Percentiles rank a stretch among this genome's conserved stretches.
Evolutionary conservation across 1,140 invertebrate species (phyloP).

Genomic region (Cydia splendana): DNA sequence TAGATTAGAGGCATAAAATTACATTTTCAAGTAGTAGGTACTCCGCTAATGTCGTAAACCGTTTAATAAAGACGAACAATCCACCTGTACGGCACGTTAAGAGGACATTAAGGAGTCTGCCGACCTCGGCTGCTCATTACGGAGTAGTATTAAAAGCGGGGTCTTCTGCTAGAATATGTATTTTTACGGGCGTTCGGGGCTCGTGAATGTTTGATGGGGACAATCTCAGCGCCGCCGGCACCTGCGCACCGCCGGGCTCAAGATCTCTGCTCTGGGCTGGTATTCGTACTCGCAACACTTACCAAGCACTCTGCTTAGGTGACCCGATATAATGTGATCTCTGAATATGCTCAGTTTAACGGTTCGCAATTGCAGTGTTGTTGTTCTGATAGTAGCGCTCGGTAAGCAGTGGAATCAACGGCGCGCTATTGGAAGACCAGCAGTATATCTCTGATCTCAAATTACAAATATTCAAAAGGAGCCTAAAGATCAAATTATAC

Average conservation of each 20-base stretch:
- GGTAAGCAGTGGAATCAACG: too few species aligned
- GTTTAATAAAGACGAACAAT: conserved; percentile 55
- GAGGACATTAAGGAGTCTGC: conserved; percentile 68
- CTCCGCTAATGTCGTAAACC: conserved; percentile 53
- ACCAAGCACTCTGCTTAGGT: neutral
- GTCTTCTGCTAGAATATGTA: conserved; percentile 75
- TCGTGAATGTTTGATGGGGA: conserved; percentile 72
- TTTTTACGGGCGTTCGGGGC: conserved; percentile 70
- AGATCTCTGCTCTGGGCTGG: neutral
- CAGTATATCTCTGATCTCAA: neutral
- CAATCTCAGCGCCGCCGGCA: conserved; percentile 58
- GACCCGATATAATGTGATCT: neutral
- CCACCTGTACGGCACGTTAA: conserved; percentile 63
- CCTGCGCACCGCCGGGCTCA: conserved; percentile 24
- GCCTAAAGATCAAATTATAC: neutral
- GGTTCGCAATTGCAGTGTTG: too few species aligned
- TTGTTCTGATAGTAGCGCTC: too few species aligned
- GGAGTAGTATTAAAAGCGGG: conserved; percentile 69
- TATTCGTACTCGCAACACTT: neutral
- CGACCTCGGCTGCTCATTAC: conserved; percentile 71
- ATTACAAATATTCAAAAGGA: neutral
- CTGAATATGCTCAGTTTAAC: neutral
- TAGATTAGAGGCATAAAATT: neutral
- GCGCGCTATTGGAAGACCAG: neutral
- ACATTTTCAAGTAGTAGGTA: conserved; percentile 15